Evolutionary conservation across 2,797 vertebrate genomes (phyloP).

Genomic region (Chaetodon trifasciatus): DNA sequence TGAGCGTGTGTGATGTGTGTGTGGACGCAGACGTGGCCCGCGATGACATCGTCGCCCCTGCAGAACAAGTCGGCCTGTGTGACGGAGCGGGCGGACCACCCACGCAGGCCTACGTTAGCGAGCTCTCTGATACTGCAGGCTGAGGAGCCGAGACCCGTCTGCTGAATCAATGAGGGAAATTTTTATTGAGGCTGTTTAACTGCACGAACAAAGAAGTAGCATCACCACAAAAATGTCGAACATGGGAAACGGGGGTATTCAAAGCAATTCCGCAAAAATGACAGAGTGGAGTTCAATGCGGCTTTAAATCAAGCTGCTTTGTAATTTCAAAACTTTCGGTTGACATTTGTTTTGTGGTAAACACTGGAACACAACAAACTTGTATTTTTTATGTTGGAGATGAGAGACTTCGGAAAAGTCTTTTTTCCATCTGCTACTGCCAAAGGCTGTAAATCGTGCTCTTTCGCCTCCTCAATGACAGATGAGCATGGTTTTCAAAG

Average conservation of each 20-base stretch:
- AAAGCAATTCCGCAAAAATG: conserved; percentile 31
- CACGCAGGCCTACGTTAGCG: conserved; percentile 34
- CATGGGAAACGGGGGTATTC: conserved; percentile 36
- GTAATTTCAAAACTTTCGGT: conserved; percentile 35
- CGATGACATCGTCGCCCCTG: conserved; percentile 51
- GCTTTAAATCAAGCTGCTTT: conserved; percentile 51
- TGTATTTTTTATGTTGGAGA: conserved; percentile 35
- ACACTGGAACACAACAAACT: conserved; percentile 37
- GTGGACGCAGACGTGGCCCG: conserved; percentile 26
- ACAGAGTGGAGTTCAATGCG: conserved; percentile 21
- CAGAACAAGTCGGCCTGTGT: conserved; percentile 40
- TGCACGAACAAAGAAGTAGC: conserved; percentile 47
- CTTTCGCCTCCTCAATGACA: background rate
- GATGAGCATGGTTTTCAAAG: background rate
- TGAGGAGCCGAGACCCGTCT: conserved; percentile 20
- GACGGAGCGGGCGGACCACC: conserved; percentile 65
- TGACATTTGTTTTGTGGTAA: conserved; percentile 45
- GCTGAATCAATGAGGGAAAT: conserved; percentile 44
- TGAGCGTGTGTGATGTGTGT: conserved; percentile 40
- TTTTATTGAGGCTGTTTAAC: conserved; percentile 34
- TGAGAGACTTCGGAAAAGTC: conserved; percentile 32
- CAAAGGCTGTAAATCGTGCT: conserved; percentile 12
- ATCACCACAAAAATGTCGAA: conserved; percentile 55
- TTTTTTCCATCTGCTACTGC: conserved; percentile 11
- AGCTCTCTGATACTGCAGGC: conserved; percentile 22